Base-by-base conservation (phyloP, 2,888 invertebrate species). In the Lochmaea capreae region DNA sequence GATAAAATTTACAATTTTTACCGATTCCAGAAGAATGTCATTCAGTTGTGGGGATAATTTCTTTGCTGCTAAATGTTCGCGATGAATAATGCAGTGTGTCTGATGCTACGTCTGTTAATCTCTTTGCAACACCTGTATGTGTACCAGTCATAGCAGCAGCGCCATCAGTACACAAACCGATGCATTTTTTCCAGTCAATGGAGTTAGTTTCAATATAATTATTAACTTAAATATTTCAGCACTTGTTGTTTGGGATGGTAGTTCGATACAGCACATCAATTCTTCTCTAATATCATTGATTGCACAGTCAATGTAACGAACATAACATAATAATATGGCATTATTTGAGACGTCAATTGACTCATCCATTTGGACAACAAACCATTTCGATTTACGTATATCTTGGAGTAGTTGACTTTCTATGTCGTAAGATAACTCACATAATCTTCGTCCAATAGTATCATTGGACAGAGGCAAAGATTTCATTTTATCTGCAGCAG, bases 171-270 rank as follows among this genome's bases (percentile, higher is more conserved):
- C 49, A 65, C 10, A 65, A 18, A 16, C 65, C 22, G 18, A 65
- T 18, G 22, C 46, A 65, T 46, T 65, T 65, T 65, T 65, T 65
- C 65, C 46, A 43, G 18, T 65, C 65, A 46, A 65, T 18, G 18
- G 16, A 16, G 22, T 46, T 18, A 18, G 16, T 22, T 16, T 16
- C n/a, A 22, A 65, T 65, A 65, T 65, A 65, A 65, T 18, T 22
- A 62, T 62, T 62, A 42, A 62, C n/a, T 46, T 22, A 65, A 65
- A 46, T 43, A 46, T 46, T 39, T 65, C 65, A 65, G 43, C 2
- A 22, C 65, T 65, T 16, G 65, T 46, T 65, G 65, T 46, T 46
- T 46, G n/a, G 18, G 18, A 16, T 16, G 22, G 43, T 16, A 65
- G 46, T 22, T 65, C 14, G 18, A 65, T 16, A 16, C 18, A 65